phyloP scores from a whole-genome alignment of 2,113 vertebrate species.

The Sminthopsis crassicaudata region DNA sequence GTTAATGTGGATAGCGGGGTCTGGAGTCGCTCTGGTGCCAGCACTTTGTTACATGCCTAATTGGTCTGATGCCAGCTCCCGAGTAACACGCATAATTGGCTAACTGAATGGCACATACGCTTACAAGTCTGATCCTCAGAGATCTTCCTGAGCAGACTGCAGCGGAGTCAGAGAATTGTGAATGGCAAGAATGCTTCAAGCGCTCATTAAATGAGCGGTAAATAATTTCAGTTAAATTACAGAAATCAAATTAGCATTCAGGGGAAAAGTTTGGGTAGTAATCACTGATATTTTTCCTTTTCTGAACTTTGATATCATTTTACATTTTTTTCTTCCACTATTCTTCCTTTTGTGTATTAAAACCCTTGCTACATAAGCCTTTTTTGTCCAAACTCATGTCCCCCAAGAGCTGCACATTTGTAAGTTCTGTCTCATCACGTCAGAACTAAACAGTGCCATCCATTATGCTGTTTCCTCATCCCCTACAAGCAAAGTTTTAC shows the following conservation, averaged over 20 bases:
- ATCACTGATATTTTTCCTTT: constrained; percentile 11
- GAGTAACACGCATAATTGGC: not conserved
- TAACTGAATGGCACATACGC: not conserved
- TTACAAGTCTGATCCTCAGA: constrained; percentile 4
- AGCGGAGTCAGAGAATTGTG: constrained; percentile 9
- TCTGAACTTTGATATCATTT: constrained; percentile 30
- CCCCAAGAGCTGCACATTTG: not conserved
- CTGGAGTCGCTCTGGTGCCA: not conserved
- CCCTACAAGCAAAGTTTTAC: not conserved
- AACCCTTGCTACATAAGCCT: not conserved
- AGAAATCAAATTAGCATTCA: constrained; percentile 49
- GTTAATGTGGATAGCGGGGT: constrained; percentile 44
- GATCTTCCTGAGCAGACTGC: constrained; percentile 24
- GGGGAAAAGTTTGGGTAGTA: constrained; percentile 39
- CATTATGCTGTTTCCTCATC: not conserved
- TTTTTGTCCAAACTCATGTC: not conserved
- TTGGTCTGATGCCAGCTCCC: constrained; percentile 38
- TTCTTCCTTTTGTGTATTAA: constrained; percentile 11
- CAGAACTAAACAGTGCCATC: constrained; percentile 18
- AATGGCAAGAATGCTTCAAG: constrained; percentile 44
- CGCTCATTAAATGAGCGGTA: not conserved
- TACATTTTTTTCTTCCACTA: constrained; percentile 14
- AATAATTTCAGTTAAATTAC: constrained; percentile 8
- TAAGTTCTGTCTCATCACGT: constrained; percentile 1
- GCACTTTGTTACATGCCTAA: not conserved